phyloP scores from a whole-genome alignment of 2,113 vertebrate genomes.

The Plecturocebus donacophilus region DNA sequence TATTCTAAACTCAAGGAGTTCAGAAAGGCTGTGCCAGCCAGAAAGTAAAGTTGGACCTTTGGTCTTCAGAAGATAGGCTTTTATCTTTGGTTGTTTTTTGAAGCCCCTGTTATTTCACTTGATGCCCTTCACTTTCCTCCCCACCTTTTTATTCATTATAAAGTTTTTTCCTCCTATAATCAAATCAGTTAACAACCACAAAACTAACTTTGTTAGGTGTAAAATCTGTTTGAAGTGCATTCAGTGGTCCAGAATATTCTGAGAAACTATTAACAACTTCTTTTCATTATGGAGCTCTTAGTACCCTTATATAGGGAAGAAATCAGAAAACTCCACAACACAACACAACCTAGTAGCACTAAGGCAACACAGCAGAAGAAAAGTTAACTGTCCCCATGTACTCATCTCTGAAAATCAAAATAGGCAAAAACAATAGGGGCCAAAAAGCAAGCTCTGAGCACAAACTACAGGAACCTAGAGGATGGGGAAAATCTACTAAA shows the following conservation, averaged over 20 bases:
- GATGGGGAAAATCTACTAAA: background rate
- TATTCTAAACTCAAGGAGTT: background rate
- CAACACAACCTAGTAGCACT: background rate
- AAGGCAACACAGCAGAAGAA: background rate
- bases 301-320: background rate
- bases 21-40: background rate
- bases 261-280: background rate
- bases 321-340: background rate
- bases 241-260: conserved; percentile 20
- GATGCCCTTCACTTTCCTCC: background rate
- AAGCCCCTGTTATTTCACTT: background rate
- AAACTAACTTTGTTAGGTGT: background rate
- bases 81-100: conserved; percentile 69
- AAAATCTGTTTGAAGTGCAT: background rate
- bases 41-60: background rate
- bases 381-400: background rate
- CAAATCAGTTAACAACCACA: background rate
- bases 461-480: background rate
- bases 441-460: background rate
- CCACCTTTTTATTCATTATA: background rate
- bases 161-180: background rate
- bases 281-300: background rate
- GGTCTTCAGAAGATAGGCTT: conserved; percentile 31
- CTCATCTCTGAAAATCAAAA: conserved; percentile 30
- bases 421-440: background rate